phyloP scores from a whole-genome alignment of 2,888 invertebrate species.

The Mimachlamys varia region DNA sequence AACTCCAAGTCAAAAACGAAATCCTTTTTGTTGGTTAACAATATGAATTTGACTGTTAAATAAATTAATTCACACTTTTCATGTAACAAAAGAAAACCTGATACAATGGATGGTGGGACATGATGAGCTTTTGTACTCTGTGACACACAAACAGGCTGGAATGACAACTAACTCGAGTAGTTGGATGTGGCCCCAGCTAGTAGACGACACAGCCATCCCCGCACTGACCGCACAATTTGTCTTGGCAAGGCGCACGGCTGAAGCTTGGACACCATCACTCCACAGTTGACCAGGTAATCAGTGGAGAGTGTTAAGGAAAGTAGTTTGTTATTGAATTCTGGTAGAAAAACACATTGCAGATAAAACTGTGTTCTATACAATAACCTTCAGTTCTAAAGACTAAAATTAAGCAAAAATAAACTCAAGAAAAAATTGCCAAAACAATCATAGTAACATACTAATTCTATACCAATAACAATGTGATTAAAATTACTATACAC shows the following conservation, averaged over 20 bases:
- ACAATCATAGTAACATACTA: too few relatives aligned
- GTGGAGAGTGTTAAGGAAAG: conserved; percentile 71
- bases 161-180: conserved; percentile 45
- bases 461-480: too few relatives aligned
- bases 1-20: too few relatives aligned
- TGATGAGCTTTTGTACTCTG: neutral
- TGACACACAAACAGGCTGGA: conserved; percentile 13
- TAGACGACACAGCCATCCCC: conserved; percentile 58
- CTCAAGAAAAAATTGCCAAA: too few relatives aligned
- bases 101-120: neutral
- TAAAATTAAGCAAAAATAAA: too few relatives aligned
- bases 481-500: too few relatives aligned
- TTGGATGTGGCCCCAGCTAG: conserved; percentile 51
- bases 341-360: too few relatives aligned
- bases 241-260: conserved; percentile 79
- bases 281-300: conserved; percentile 78
- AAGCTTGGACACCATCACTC: conserved; percentile 72
- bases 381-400: too few relatives aligned
- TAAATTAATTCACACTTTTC: neutral
- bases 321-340: neutral
- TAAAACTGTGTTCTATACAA: too few relatives aligned
- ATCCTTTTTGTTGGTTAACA: neutral
- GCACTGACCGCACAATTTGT: conserved; percentile 73
- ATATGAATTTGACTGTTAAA: neutral
- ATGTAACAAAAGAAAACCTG: neutral